These are phyloP conservation scores for Hyppa rectilinea DNA, from an alignment of 2,888 invertebrate species.

Conservation along the genomic window DNA sequence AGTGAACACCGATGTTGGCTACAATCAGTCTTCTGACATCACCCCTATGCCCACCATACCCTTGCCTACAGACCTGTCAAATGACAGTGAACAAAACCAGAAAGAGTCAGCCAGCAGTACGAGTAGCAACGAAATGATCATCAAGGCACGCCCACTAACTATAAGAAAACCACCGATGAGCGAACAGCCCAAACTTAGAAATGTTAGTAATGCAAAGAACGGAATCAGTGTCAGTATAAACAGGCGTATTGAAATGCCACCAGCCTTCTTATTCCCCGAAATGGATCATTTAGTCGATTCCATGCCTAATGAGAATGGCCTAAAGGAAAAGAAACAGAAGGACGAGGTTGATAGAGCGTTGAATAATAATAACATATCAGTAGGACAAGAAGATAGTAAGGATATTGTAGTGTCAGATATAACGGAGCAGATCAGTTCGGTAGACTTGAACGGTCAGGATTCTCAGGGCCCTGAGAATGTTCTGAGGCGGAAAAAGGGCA, in stretches of 20 bases:
- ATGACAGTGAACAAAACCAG: slow-evolving; percentile 81
- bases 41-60: slow-evolving; percentile 81
- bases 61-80: slow-evolving; percentile 78
- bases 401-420: slow-evolving; percentile 85
- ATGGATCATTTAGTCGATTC: slow-evolving; percentile 92
- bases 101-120: slow-evolving; percentile 87
- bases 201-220: slow-evolving; percentile 89
- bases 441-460: slow-evolving; percentile 89
- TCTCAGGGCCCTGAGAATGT: slow-evolving; percentile 90
- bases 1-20: slow-evolving; percentile 82
- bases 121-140: slow-evolving; percentile 85
- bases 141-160: slow-evolving; percentile 96
- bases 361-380: slow-evolving; percentile 78
- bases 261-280: slow-evolving; percentile 95
- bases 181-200: slow-evolving; percentile 94
- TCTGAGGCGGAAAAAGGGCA: slow-evolving; percentile 94
- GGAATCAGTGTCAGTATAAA: slow-evolving; percentile 93
- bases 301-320: slow-evolving; percentile 81
- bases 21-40: slow-evolving; percentile 77
- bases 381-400: slow-evolving; percentile 81
- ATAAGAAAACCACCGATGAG: slow-evolving; percentile 95
- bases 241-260: slow-evolving; percentile 95
- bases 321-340: slow-evolving; percentile 82
- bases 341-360: slow-evolving; percentile 87
- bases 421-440: slow-evolving; percentile 88